Evolutionary conservation across 2,113 vertebrate species (phyloP).

Genomic region (Forbesichthys agassizii): DNA sequence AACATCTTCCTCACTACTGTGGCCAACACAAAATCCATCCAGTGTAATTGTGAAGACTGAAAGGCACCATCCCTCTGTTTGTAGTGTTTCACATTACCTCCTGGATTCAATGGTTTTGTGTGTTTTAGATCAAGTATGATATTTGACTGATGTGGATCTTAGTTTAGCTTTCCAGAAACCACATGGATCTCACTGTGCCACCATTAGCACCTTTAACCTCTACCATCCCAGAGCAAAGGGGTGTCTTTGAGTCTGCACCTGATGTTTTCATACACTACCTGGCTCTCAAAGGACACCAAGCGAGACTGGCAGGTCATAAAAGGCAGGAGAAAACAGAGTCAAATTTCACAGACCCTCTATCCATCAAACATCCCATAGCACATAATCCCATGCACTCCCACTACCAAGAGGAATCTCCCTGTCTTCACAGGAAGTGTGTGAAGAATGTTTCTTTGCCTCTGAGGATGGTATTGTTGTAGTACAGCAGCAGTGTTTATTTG

Average conservation of each 20-base stretch:
- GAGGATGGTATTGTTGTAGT: conserved; percentile 48
- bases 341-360: conserved; percentile 72
- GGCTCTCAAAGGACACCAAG: conserved; percentile 55
- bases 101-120: conserved; percentile 20
- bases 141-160: background rate
- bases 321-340: conserved; percentile 70
- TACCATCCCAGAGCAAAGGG: background rate
- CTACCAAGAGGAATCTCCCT: conserved; percentile 55
- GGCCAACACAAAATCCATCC: conserved; percentile 66
- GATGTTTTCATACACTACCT: conserved; percentile 65
- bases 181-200: conserved; percentile 49
- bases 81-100: conserved; percentile 20
- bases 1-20: conserved; percentile 63
- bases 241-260: conserved; percentile 51
- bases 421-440: conserved; percentile 59
- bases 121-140: background rate
- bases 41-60: conserved; percentile 56
- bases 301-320: conserved; percentile 67
- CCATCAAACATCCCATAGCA: conserved; percentile 72
- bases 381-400: conserved; percentile 51
- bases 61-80: conserved; percentile 45
- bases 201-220: conserved; percentile 57
- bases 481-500: conserved; percentile 46
- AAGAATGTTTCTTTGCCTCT: conserved; percentile 38
- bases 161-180: background rate